phyloP scores from a whole-genome alignment of 2,113 vertebrate species.

The Trichomycterus rosablanca region DNA sequence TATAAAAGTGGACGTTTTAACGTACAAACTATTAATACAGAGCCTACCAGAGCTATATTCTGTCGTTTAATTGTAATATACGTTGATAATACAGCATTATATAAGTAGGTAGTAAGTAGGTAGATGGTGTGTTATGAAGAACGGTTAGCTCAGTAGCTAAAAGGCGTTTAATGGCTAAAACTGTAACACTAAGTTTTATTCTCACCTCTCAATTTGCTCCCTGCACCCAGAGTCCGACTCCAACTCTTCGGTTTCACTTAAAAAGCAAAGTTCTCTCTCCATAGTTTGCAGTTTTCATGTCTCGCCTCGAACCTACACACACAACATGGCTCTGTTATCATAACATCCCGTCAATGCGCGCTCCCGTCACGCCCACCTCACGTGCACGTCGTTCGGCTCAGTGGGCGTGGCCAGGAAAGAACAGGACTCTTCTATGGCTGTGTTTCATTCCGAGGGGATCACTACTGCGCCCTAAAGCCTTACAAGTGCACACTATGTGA shows the following conservation, averaged over 20 bases:
- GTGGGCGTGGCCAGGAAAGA: too few relatives aligned
- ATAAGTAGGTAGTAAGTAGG: neutral
- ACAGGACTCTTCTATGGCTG: too few relatives aligned
- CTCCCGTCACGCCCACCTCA: neutral
- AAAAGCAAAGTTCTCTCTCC: conserved; percentile 62
- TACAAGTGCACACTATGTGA: too few relatives aligned
- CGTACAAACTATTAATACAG: too few relatives aligned
- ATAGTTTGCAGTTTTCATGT: conserved; percentile 62
- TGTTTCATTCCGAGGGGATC: too few relatives aligned
- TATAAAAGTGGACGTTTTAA: too few relatives aligned
- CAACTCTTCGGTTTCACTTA: conserved; percentile 59
- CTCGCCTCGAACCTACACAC: neutral
- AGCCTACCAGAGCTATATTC: too few relatives aligned
- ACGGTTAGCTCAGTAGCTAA: neutral
- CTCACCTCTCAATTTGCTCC: conserved; percentile 58
- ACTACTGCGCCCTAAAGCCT: too few relatives aligned
- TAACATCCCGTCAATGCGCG: conserved; percentile 2
- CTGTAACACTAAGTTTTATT: neutral
- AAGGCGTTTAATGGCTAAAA: neutral
- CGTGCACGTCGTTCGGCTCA: too few relatives aligned
- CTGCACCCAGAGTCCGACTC: conserved; percentile 45
- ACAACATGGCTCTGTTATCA: conserved; percentile 28
- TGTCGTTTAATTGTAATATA: too few relatives aligned
- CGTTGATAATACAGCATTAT: too few relatives aligned
- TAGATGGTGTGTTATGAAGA: neutral